Evolutionary conservation across 2,797 vertebrate species (phyloP).

Genomic region (Trachurus trachurus): DNA sequence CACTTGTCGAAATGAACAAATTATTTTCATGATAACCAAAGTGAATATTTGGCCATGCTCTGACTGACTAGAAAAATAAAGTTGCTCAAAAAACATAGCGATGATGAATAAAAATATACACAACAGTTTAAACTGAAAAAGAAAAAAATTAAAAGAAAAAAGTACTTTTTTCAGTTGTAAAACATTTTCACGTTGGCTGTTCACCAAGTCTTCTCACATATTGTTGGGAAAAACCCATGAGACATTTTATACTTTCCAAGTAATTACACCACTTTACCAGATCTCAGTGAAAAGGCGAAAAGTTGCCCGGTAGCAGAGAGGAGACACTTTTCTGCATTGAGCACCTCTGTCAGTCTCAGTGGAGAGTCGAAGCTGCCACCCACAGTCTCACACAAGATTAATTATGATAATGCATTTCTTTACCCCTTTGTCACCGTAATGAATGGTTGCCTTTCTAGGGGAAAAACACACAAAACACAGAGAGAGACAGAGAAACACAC

Average conservation of each 20-base stretch:
- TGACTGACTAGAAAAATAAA: conserved; percentile 42
- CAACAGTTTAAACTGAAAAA: not conserved
- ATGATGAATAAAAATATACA: conserved; percentile 16
- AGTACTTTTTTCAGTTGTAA: conserved; percentile 4
- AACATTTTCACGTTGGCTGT: conserved; percentile 9
- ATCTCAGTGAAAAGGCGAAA: conserved; percentile 77
- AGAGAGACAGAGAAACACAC: conserved; percentile 81
- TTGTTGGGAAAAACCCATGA: conserved; percentile 24
- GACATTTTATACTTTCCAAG: not conserved
- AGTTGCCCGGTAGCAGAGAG: conserved; percentile 77
- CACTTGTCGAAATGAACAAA: conserved; percentile 28
- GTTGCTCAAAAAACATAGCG: conserved; percentile 1
- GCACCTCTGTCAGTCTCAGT: conserved; percentile 83
- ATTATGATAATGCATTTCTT: conserved; percentile 99
- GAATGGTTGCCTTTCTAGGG: conserved; percentile 93
- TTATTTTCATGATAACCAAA: conserved; percentile 40
- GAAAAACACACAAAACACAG: conserved; percentile 82
- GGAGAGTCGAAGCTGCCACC: conserved; percentile 87
- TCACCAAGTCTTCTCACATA: conserved; percentile 27
- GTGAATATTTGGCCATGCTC: conserved; percentile 18
- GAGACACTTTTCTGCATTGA: conserved; percentile 84
- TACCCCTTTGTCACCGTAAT: conserved; percentile 94
- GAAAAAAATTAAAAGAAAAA: not conserved
- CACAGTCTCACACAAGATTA: conserved; percentile 94
- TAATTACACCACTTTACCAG: conserved; percentile 72